A percentile compares a stretch with the other conserved stretches of the same genome.
phyloP scores from a whole-genome alignment of 2,113 vertebrate genomes.

The Mungos mungo region DNA sequence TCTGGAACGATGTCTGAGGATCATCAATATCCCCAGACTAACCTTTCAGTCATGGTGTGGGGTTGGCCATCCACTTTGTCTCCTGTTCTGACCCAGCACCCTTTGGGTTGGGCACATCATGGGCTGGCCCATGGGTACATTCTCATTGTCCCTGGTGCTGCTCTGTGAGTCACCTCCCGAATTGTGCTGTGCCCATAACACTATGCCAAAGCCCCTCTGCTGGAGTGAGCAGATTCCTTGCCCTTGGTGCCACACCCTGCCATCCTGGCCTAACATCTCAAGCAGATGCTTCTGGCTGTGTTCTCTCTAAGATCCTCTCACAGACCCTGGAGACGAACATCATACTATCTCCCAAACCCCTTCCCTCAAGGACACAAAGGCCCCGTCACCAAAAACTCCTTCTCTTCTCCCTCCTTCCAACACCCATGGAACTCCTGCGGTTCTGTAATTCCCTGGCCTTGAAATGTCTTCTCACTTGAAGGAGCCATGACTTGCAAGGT shows the following conservation, averaged over 20 bases:
- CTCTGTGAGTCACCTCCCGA: neutral
- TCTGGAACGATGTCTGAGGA: neutral
- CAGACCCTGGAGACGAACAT: neutral
- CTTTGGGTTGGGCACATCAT: neutral
- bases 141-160: neutral
- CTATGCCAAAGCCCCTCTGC: neutral
- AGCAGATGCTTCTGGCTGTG: neutral
- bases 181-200: neutral
- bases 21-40: neutral
- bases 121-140: neutral
- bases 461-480: neutral
- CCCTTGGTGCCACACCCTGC: neutral
- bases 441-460: neutral
- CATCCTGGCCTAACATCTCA: neutral
- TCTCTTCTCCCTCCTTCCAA: neutral
- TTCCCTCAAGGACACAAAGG: neutral
- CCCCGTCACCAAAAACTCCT: neutral
- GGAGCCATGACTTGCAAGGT: neutral
- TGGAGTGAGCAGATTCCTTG: neutral
- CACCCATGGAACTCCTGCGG: neutral
- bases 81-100: neutral
- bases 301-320: neutral
- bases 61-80: neutral
- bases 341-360: neutral
- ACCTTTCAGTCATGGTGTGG: neutral